These are phyloP conservation scores for Melanerpes formicivorus DNA, from an alignment of 2,113 vertebrate genomes.

Conservation along the genomic window DNA sequence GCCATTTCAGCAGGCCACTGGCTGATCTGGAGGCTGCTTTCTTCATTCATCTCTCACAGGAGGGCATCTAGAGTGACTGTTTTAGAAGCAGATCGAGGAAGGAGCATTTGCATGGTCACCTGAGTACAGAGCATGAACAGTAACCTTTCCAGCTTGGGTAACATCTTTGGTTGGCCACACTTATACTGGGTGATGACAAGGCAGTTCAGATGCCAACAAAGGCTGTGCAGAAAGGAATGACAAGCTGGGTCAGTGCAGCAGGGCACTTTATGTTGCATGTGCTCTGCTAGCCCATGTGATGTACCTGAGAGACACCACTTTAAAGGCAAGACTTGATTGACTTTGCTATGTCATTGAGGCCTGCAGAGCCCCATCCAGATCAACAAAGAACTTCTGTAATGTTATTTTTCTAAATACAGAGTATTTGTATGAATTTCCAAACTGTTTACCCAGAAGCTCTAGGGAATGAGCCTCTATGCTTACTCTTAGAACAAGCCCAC, in stretches of 20 bases:
- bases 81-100: background rate
- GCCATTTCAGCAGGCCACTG: background rate
- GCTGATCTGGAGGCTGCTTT: background rate
- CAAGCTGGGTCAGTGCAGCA: background rate
- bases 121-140: background rate
- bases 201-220: background rate
- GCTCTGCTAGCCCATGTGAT: background rate
- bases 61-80: background rate
- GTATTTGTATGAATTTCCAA: background rate
- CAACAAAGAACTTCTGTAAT: background rate
- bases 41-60: slow-evolving; percentile 14
- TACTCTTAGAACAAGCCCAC: background rate
- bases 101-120: background rate
- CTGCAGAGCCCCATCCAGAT: background rate
- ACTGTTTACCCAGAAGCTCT: background rate
- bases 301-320: background rate
- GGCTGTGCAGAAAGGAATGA: background rate
- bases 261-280: rapidly evolving
- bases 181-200: background rate
- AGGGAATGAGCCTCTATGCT: background rate
- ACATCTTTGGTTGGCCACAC: background rate
- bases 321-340: background rate
- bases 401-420: background rate
- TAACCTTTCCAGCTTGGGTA: background rate
- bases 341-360: background rate